Conservation (phyloP, 2,113 vertebrate genomes). For the Galbula dea region DNA sequence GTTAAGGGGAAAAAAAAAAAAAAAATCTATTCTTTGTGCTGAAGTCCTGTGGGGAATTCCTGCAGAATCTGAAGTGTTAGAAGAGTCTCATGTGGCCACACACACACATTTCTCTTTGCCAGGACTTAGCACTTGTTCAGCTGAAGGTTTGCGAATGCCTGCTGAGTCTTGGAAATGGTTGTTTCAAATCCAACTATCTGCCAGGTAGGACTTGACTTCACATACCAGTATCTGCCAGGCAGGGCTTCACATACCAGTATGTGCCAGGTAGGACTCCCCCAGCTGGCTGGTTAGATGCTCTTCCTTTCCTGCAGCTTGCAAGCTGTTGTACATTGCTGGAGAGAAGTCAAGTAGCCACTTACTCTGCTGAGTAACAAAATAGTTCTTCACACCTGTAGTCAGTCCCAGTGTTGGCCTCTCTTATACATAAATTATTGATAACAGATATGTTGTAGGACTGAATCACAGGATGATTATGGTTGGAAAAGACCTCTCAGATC, state of each 20-base stretch:
- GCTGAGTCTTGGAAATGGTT: neutral
- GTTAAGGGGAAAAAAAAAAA: neutral
- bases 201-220: neutral
- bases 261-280: too few relatives aligned
- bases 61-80: neutral
- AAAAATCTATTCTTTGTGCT: neutral
- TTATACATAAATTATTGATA: constrained; percentile 26
- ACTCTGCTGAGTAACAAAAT: constrained; percentile 22
- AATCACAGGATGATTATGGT: too few relatives aligned
- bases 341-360: constrained; percentile 21
- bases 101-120: neutral
- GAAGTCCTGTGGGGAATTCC: neutral
- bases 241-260: too few relatives aligned
- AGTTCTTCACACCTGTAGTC: neutral
- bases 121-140: neutral
- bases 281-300: neutral
- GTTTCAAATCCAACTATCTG: neutral
- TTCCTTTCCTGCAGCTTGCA: neutral
- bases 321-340: neutral
- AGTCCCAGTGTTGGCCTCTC: neutral
- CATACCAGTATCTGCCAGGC: too few relatives aligned
- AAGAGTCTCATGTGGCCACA: neutral
- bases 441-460: neutral
- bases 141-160: neutral
- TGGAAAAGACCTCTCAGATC: too few relatives aligned